A percentile compares a stretch with the other conserved stretches of the same genome.
Conservation (phyloP, 2,888 invertebrate genomes). For the Suillia variegata region DNA sequence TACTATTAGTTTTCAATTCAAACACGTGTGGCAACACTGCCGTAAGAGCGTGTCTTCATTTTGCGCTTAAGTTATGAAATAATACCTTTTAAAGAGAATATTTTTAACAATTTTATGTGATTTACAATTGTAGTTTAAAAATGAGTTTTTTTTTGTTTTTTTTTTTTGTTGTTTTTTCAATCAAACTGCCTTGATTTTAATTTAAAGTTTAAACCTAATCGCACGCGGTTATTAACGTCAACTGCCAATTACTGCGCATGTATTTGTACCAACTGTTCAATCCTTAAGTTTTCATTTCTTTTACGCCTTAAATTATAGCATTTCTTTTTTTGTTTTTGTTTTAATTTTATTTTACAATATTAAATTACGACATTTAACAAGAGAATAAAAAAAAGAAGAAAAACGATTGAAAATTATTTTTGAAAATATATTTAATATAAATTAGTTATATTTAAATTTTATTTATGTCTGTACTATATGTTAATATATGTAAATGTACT, state of each 20-base stretch:
- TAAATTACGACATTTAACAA: too few relatives aligned
- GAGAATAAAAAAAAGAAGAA: too few relatives aligned
- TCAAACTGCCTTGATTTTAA: constrained; percentile 10
- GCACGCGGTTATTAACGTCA: constrained; percentile 11
- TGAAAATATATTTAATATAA: constrained; percentile 14
- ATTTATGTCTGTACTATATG: constrained; percentile 7
- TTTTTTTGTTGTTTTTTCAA: constrained; percentile 7
- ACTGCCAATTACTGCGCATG: constrained; percentile 36
- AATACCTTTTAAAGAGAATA: too few relatives aligned
- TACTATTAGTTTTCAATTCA: not conserved
- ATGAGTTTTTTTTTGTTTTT: not conserved
- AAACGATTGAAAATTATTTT: constrained; percentile 2
- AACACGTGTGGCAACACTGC: constrained; percentile 24
- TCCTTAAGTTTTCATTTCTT: constrained; percentile 16
- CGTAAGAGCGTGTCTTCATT: not conserved
- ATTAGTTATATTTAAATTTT: constrained; percentile 18
- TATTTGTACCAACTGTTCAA: too few relatives aligned
- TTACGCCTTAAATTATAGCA: not conserved
- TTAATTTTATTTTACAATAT: too few relatives aligned
- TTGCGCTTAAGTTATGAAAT: constrained; percentile 14
- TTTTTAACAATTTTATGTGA: constrained; percentile 18
- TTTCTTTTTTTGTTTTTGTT: not conserved
- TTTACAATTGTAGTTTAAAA: constrained; percentile 22
- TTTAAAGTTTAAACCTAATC: not conserved
- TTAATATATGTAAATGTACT: constrained; percentile 13